Evolutionary conservation across 1,140 invertebrate genomes (phyloP).

Genomic region (Diachasmimorpha longicaudata): DNA sequence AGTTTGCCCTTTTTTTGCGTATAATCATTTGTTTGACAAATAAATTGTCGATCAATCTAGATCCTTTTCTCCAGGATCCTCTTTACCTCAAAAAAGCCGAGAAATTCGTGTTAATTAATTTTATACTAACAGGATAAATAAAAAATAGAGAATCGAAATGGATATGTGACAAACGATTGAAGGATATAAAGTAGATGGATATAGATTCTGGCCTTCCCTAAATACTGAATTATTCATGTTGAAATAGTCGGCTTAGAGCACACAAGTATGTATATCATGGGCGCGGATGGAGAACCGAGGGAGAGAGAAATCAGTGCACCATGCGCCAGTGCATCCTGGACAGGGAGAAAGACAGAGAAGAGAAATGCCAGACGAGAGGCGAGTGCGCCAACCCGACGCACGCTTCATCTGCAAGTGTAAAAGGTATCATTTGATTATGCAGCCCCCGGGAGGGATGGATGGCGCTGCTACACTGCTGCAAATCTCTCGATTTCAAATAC

Average conservation of each 20-base stretch:
- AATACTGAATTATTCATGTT: constrained; percentile 42
- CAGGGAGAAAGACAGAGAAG: neutral
- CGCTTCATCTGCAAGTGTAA: constrained; percentile 36
- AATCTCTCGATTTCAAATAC: constrained; percentile 11
- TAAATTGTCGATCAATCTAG: too few relatives aligned
- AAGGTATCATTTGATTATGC: constrained; percentile 41
- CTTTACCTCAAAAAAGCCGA: neutral
- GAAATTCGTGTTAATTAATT: neutral
- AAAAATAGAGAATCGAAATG: neutral
- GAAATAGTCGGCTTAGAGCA: constrained; percentile 23
- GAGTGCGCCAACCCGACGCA: neutral
- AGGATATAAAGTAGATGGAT: constrained; percentile 10
- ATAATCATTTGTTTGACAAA: too few relatives aligned
- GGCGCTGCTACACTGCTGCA: neutral
- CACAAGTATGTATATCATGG: neutral
- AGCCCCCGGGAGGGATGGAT: neutral
- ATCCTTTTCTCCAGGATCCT: too few relatives aligned
- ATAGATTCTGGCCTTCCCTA: neutral
- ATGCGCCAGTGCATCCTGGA: neutral
- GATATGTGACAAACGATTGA: neutral
- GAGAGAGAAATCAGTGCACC: neutral
- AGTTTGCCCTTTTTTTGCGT: too few relatives aligned
- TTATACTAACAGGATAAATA: neutral
- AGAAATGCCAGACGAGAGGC: neutral
- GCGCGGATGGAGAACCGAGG: neutral